Evolutionary conservation across 2,888 invertebrate species (phyloP), one percentile per base, ranked within the genome.

Genomic region (Celastrina argiolus): DNA sequence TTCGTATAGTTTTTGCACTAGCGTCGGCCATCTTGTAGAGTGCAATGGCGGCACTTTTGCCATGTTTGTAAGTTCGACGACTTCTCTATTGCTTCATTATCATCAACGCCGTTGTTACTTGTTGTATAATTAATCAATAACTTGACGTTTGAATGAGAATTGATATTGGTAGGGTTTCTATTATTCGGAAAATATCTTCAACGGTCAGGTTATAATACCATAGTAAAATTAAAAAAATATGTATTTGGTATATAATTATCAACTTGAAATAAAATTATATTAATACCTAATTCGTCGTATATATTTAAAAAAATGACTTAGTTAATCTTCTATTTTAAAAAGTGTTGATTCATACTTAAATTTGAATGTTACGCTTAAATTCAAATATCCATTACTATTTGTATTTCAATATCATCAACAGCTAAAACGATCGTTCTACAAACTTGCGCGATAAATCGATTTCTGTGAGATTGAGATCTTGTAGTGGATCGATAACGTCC

Each of bases 21-120:
- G 75, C 81, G 70, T 85, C 87, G 70, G 86, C 87, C 87, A 87
- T 87, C 75, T 87, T 87, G 84, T 68, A 67, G 59, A 39, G 22
- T 34, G 69, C 75, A 77, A 79, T 76, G 79, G 76, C 75, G 81
- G 72, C 77, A 81, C 82, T 80, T 81, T 80, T 69, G 72, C 67
- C 68, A 65, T 69, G 67, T 63, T 56, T 68, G 63, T 70, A 69
- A 73, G 64, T 68, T 67, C 69, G 67, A 68, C 66, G 70, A 67
- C 71, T 66, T 59, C 22, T 66, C 61, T 61, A 61, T 61, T 61
- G 31, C 58, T 58, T 31, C 26, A 31, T 31, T 58, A 58, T 58
- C 58, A 58, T 58, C 51, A 51, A 51, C 22, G 16, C 51, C 22
- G 51, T 51, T 51, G 22, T 45, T 18, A 45, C 45, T 16, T 45